These are phyloP conservation scores for Popillia japonica DNA, from an alignment of 1,140 invertebrate genomes.

Conservation along the genomic window DNA sequence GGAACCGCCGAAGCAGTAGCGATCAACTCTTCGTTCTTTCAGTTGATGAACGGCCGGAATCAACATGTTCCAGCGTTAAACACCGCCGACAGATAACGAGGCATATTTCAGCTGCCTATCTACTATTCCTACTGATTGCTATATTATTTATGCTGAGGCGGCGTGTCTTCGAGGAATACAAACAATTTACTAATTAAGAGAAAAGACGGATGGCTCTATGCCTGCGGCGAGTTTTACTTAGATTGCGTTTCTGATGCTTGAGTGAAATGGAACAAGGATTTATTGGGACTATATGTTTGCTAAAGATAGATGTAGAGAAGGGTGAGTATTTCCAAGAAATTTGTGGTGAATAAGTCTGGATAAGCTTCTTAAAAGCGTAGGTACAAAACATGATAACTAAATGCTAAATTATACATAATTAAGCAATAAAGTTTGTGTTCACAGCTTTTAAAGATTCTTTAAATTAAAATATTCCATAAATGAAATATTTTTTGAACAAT, in stretches of 20 bases:
- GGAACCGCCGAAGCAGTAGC: background rate
- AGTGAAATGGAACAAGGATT: constrained; percentile 1
- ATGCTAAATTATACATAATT: no score
- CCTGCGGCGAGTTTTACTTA: background rate
- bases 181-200: constrained; percentile 16
- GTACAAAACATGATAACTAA: no score
- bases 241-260: background rate
- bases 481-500: no score
- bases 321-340: no score
- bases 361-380: no score
- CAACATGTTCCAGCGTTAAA: constrained; percentile 14
- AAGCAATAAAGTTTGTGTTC: no score
- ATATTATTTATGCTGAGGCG: constrained; percentile 15
- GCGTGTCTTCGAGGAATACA: constrained; percentile 13
- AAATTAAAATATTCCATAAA: no score
- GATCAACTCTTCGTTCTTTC: background rate
- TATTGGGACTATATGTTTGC: background rate
- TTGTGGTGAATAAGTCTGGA: no score
- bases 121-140: constrained; percentile 10
- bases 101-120: constrained; percentile 14
- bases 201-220: background rate
- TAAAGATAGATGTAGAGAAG: no score
- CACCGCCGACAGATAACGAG: constrained; percentile 12
- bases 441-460: no score
- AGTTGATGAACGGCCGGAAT: constrained; percentile 1